Evolutionary conservation across 2,888 invertebrate species (phyloP), one percentile per base, ranked within the genome.

Genomic region (Drosophila paramelanica): DNA sequence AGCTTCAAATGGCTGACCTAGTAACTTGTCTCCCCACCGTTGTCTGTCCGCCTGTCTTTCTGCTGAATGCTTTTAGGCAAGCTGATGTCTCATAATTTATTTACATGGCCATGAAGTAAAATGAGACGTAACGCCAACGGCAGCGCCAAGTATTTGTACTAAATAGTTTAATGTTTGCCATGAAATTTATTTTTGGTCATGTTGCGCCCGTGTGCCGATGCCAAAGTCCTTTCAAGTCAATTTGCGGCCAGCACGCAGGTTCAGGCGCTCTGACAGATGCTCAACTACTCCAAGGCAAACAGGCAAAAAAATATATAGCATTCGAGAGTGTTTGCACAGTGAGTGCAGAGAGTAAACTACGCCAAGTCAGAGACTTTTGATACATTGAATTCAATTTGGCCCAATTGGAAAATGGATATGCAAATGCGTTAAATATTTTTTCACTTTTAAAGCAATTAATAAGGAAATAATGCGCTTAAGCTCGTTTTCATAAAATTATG

Each of bases 81-180:
- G 33, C 64, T 65, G 47, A 53, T 60, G 64, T 46, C 81, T 86
- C 69, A 87, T 87, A 81, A 67, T 75, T 89, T 84, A 89, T 84
- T 89, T 81, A 81, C 52, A 57, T 72, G 11, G 75, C 70, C 73
- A 84, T 81, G 73, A 75, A 71, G 67, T 43, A 61, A 70, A 87
- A 88, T 71, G 70, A 78, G 58, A 72, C 68, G 68, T 60, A 71
- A 68, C 60, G 68, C 31, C 41, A 51, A 43, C 55, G 45, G 51
- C 47, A 66, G 50, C 55, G 56, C 46, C 59, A 77, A 86, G 69
- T 73, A 73, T 73, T 81, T 77, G 56, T 65, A 78, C 76, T 81
- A 89, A 85, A 85, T 85, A 88, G 85, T 89, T 89, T 87, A 68
- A 77, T 65, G 66, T 70, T 78, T 58, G 65, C 57, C 50, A 33